Base-by-base conservation (phyloP, 1,140 invertebrate species). In the Steinernema feltiae region DNA sequence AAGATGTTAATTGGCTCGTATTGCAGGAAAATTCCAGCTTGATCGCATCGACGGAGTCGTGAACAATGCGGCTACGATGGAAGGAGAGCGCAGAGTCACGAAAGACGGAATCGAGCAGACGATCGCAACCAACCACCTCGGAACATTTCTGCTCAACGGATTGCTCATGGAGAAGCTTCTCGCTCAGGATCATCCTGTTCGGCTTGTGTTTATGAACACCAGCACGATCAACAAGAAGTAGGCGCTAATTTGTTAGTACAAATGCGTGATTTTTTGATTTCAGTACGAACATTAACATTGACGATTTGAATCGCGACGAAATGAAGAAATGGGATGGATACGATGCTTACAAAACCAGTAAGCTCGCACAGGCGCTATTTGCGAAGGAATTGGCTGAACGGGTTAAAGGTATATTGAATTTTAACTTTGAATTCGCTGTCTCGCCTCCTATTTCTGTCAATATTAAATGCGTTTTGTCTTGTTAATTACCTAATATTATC, bases 111-210 rank as follows among this genome's bases (percentile, higher is more conserved):
- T 86, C 63, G 85, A 86, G 72, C 72, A 32, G 24, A 85, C 63
- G 15, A 74, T 86, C 12, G 85, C 84, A 27, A 86, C 85, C 1
- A 86, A 86, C 72, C 82, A 86, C 71, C 41, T 86, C 71, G 84
- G 86, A 2, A 74, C 78, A 30, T 87, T 86, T 72, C 71, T 86
- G 0, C 63, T 86, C 1, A 82, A 76, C 21, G 84, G 78, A 30
- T 78, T 86, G n/a, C 70, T 86, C 46, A 32, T 80, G 46, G 76
- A 78, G 21, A 84, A 86, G 72, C 77, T 85, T 0, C 74, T 87
- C 0, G 18, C 74, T n/a, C 84, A 85, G 30, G 32, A 79, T 30
- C 75, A 79, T 75, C 75, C 81, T 3, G 76, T 80, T 2, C 70
- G 82, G 35, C 77, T 85, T 48, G 81, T 85, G 1, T 85, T 85